phyloP scores from a whole-genome alignment of 2,797 vertebrate species.

The Sarcoramphus papa region DNA sequence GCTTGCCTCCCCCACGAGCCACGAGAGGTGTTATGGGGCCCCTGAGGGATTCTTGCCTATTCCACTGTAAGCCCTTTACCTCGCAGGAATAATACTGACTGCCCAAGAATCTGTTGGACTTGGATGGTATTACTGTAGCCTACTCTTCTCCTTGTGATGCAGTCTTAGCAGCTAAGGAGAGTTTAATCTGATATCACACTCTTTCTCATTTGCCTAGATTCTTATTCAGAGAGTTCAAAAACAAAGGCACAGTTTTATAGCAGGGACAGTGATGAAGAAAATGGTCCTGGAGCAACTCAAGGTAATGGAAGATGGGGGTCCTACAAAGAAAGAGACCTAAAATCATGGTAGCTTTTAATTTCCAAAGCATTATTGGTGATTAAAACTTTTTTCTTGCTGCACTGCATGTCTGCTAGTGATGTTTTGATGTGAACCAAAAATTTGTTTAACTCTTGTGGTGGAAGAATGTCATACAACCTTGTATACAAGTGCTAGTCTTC shows the following conservation, averaged over 20 bases:
- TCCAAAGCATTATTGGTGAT: neutral
- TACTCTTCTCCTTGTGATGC: neutral
- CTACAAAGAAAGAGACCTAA: neutral
- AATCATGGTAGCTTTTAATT: neutral
- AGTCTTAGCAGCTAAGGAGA: neutral
- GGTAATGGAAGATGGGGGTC: neutral
- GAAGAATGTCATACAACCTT: neutral
- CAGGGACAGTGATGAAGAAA: neutral
- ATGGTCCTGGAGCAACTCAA: neutral
- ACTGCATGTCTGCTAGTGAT: neutral
- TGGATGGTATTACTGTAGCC: neutral
- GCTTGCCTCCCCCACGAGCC: neutral
- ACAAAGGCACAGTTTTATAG: neutral
- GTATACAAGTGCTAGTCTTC: neutral
- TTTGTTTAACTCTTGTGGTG: neutral
- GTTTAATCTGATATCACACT: neutral
- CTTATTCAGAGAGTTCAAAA: neutral
- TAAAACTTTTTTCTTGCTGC: neutral
- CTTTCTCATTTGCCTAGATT: neutral
- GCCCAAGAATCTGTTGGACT: neutral
- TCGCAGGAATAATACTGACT: neutral
- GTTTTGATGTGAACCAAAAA: neutral
- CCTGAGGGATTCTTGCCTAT: neutral
- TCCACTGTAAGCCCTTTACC: neutral
- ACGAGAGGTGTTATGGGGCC: neutral